Conservation (phyloP, 2,797 vertebrate genomes). For the Parauchenoglanis ngamensis region DNA sequence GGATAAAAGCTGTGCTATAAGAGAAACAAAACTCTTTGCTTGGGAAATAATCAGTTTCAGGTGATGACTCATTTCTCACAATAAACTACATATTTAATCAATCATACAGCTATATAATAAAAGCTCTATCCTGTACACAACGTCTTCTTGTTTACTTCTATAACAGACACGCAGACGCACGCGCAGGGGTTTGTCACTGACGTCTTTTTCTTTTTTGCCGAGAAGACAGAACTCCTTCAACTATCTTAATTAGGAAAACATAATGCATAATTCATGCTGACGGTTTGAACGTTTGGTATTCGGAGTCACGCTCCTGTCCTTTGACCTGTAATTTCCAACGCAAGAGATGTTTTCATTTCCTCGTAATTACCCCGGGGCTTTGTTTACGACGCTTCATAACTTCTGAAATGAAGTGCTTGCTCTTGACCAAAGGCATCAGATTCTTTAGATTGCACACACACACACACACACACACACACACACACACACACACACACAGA, state of each 20-base stretch:
- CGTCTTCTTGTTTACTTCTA: background rate
- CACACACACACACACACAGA: background rate
- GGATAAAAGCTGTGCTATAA: background rate
- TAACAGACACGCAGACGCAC: background rate
- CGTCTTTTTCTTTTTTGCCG: background rate
- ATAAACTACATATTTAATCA: too few species aligned
- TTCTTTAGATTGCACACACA: background rate
- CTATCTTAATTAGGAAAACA: background rate
- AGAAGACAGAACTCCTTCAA: background rate
- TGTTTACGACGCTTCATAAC: slow-evolving; percentile 10
- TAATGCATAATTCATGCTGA: background rate
- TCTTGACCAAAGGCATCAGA: background rate
- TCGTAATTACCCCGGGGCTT: background rate
- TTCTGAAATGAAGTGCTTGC: background rate
- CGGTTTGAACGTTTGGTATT: background rate
- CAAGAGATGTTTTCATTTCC: slow-evolving; percentile 16
- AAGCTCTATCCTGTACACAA: background rate
- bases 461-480: slow-evolving; percentile 22
- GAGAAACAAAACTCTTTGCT: background rate
- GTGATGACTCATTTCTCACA: background rate
- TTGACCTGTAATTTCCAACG: background rate
- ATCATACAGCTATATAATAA: background rate
- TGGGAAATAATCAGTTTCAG: too few species aligned
- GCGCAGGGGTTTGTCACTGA: background rate
- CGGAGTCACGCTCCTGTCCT: background rate